Evolutionary conservation across 2,113 vertebrate genomes (phyloP).

Genomic region (Pomatostomus ruficeps): DNA sequence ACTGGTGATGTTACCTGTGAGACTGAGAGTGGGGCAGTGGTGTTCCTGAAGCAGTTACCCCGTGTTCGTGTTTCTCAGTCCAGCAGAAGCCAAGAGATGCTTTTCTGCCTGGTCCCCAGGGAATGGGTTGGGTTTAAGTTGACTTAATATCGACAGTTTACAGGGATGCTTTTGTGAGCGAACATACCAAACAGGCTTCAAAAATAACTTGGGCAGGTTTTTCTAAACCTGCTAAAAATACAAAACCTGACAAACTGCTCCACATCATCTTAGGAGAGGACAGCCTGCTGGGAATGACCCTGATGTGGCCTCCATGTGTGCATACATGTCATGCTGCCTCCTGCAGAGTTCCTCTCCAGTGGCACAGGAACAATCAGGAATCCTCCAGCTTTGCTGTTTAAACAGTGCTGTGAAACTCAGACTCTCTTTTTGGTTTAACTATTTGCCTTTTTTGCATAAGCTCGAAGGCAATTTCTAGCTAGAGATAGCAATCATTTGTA

Average conservation of each 20-base stretch:
- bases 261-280: neutral
- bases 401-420: constrained; percentile 43
- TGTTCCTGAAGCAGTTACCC: neutral
- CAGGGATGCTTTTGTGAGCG: neutral
- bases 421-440: constrained; percentile 24
- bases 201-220: constrained; percentile 26
- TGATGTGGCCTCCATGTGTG: rapidly evolving
- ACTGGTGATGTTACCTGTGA: neutral
- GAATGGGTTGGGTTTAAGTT: neutral
- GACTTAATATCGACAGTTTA: neutral
- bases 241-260: neutral
- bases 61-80: rapidly evolving
- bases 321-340: rapidly evolving
- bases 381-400: neutral
- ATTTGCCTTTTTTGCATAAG: neutral
- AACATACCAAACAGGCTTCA: neutral
- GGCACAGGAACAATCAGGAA: neutral
- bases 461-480: constrained; percentile 51
- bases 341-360: constrained; percentile 4
- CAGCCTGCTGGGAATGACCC: neutral
- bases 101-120: neutral
- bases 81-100: neutral
- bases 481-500: constrained; percentile 33
- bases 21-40: neutral
- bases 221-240: constrained; percentile 29